phyloP scores from a whole-genome alignment of 2,113 vertebrate species.

The Prunella himalayana region DNA sequence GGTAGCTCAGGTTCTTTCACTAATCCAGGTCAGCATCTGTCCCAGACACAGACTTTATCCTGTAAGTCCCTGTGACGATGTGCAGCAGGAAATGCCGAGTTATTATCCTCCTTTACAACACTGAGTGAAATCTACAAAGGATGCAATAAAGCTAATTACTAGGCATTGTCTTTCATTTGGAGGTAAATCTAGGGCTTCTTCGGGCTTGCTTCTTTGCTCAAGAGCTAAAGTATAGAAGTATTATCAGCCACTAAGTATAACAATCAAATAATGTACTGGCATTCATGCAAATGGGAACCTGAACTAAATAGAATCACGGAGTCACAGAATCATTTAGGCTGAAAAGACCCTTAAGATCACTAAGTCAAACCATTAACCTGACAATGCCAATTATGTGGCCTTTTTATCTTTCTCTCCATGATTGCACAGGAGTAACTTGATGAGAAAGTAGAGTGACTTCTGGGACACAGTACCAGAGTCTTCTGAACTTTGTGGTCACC shows the following conservation, averaged over 20 bases:
- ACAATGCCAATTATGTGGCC: neutral
- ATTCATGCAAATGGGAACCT: neutral
- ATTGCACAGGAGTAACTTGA: neutral
- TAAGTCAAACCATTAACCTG: neutral
- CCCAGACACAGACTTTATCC: neutral
- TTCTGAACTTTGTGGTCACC: neutral
- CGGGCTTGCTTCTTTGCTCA: neutral
- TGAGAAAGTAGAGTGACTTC: neutral
- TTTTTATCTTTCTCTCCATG: neutral
- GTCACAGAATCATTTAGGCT: neutral
- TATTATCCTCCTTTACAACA: neutral
- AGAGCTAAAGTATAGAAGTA: neutral
- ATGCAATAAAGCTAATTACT: conserved; percentile 16
- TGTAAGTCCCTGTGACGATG: neutral
- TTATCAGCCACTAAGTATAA: neutral
- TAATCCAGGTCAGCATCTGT: neutral
- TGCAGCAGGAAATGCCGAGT: neutral
- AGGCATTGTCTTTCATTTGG: neutral
- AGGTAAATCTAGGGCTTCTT: neutral
- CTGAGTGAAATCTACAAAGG: neutral
- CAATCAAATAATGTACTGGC: neutral
- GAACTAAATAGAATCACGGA: neutral
- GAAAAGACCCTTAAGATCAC: neutral
- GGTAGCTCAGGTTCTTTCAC: conserved; percentile 8
- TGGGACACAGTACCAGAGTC: neutral